Percentiles rank a stretch among this genome's conserved stretches.
These are phyloP conservation scores for Sarcoramphus papa DNA, from an alignment of 2,797 vertebrate genomes.

Conservation along the genomic window DNA sequence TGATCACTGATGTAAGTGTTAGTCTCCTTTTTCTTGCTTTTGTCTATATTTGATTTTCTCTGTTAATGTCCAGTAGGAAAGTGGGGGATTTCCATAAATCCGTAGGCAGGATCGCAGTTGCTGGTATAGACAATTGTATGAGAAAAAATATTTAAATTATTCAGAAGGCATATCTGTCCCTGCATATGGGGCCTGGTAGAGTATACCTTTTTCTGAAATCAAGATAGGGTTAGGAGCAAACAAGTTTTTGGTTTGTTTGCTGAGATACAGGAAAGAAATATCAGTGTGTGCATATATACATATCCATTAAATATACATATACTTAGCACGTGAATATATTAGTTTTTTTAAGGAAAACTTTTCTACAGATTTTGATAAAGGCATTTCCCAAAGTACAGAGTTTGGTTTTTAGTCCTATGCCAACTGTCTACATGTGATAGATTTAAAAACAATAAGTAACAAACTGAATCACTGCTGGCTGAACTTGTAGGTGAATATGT, in stretches of 20 bases:
- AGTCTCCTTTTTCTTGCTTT: neutral
- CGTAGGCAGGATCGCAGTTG: neutral
- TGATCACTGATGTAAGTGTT: neutral
- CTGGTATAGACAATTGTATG: neutral
- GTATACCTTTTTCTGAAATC: neutral
- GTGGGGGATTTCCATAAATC: neutral
- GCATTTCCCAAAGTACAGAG: neutral
- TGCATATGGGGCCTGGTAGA: neutral
- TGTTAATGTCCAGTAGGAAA: neutral
- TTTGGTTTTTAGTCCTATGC: neutral
- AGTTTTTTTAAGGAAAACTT: neutral
- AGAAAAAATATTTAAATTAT: neutral
- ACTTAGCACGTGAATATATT: neutral
- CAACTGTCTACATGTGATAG: neutral
- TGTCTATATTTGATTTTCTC: neutral
- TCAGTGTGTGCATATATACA: neutral
- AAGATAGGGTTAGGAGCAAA: neutral
- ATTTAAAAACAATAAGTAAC: neutral
- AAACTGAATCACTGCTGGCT: neutral
- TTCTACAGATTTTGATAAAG: neutral
- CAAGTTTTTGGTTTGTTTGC: neutral
- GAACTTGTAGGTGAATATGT: neutral
- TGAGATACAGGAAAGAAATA: neutral
- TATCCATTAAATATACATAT: neutral
- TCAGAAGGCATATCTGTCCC: neutral